phyloP scores from a whole-genome alignment of 2,113 vertebrate genomes.

The Rhinoptilus africanus region DNA sequence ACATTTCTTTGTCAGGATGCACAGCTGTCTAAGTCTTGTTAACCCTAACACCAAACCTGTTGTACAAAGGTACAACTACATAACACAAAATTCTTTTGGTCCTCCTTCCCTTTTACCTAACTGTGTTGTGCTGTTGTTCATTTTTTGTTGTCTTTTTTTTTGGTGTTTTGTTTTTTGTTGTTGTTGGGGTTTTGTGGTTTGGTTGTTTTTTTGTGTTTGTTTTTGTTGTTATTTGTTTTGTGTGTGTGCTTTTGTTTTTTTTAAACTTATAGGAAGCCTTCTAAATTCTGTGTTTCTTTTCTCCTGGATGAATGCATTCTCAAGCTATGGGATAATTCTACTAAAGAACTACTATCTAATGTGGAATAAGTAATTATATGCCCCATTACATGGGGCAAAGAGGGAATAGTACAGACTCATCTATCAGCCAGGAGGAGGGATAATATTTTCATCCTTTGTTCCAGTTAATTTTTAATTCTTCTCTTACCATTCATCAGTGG shows the following conservation, averaged over 20 bases:
- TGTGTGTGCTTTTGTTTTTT: background rate
- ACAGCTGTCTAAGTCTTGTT: background rate
- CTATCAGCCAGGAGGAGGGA: background rate
- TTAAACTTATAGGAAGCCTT: background rate
- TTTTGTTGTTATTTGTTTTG: background rate
- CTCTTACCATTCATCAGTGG: background rate
- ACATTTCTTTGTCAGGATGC: background rate
- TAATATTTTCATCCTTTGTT: background rate
- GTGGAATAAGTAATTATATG: background rate
- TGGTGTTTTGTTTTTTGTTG: background rate
- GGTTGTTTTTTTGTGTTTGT: background rate
- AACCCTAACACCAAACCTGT: background rate
- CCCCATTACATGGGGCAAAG: background rate
- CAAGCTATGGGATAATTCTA: background rate
- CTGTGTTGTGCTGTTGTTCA: background rate
- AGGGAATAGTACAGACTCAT: background rate
- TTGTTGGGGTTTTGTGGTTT: background rate
- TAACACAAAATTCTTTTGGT: background rate
- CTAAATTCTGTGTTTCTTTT: background rate
- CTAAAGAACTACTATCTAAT: background rate
- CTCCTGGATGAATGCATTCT: background rate
- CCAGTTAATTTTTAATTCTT: background rate
- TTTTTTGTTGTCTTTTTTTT: background rate
- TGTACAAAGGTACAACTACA: background rate
- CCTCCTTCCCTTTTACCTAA: background rate